Evolutionary conservation across 92 coral and sea anemone genomes (phyloP).

Genomic region (Micromussa lordhowensis): DNA sequence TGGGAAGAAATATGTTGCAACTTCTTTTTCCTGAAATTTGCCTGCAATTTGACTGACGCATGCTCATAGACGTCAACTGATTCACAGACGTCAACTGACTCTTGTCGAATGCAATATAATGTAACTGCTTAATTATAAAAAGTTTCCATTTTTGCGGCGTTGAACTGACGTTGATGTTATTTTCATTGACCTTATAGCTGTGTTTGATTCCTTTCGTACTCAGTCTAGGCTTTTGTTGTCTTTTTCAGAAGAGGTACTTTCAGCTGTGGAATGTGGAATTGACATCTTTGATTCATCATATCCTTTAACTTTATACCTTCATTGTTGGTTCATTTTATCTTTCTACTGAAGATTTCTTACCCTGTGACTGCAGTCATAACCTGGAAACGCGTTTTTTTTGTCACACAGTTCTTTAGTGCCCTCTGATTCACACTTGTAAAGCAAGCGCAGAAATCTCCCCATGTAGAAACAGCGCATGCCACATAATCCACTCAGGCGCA

Average conservation of each 20-base stretch:
- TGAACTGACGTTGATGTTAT: background rate
- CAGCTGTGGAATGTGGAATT: conserved; percentile 92
- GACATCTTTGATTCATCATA: conserved; percentile 95
- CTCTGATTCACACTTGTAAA: background rate
- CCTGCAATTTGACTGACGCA: background rate
- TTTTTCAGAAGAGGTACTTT: conserved; percentile 79
- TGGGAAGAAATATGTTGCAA: background rate
- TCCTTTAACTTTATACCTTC: conserved; percentile 10
- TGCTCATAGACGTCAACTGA: background rate
- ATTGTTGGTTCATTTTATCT: background rate
- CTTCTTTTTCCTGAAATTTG: background rate
- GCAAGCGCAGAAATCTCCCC: background rate
- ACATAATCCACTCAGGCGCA: too few species aligned
- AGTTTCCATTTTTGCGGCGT: background rate
- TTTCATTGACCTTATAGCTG: background rate
- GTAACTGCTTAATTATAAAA: too few species aligned
- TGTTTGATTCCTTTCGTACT: background rate
- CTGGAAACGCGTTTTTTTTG: background rate
- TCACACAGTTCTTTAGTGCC: background rate
- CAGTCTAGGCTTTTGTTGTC: background rate
- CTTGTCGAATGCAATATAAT: too few species aligned
- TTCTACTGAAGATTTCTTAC: background rate
- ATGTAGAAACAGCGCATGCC: too few species aligned
- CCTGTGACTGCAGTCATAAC: background rate
- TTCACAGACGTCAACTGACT: background rate